These are phyloP conservation scores for Lepus europaeus DNA, from an alignment of 2,113 vertebrate species.

Conservation along the genomic window DNA sequence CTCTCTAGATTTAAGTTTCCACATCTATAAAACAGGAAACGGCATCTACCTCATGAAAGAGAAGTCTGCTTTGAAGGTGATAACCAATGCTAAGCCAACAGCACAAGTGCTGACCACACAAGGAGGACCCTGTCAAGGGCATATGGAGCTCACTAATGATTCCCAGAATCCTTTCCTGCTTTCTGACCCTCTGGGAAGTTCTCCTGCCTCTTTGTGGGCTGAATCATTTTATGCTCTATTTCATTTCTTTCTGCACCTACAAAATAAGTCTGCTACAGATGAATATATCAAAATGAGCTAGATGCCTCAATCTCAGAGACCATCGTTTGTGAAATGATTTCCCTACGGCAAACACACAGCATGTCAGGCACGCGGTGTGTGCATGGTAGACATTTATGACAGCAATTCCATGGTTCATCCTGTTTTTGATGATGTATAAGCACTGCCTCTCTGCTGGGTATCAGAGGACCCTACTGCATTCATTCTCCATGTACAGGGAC, in stretches of 20 bases:
- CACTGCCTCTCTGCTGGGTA: neutral
- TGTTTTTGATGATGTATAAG: neutral
- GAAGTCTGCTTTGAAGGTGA: neutral
- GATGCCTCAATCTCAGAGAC: neutral
- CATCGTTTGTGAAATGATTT: neutral
- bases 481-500: fast-evolving
- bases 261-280: neutral
- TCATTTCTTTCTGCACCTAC: neutral
- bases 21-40: neutral
- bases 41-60: too few species aligned
- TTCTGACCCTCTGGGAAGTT: fast-evolving
- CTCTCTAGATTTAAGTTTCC: neutral
- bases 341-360: neutral
- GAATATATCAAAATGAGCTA: neutral
- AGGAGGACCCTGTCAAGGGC: fast-evolving
- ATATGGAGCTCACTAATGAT: fast-evolving
- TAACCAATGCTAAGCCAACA: neutral
- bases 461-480: neutral
- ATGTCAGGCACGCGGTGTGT: fast-evolving
- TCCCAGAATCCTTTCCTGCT: neutral
- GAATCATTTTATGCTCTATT: neutral
- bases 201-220: neutral
- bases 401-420: neutral
- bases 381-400: neutral
- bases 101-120: neutral